These are phyloP conservation scores for Amblyraja radiata DNA, from an alignment of 2,797 vertebrate species.

Conservation along the genomic window DNA sequence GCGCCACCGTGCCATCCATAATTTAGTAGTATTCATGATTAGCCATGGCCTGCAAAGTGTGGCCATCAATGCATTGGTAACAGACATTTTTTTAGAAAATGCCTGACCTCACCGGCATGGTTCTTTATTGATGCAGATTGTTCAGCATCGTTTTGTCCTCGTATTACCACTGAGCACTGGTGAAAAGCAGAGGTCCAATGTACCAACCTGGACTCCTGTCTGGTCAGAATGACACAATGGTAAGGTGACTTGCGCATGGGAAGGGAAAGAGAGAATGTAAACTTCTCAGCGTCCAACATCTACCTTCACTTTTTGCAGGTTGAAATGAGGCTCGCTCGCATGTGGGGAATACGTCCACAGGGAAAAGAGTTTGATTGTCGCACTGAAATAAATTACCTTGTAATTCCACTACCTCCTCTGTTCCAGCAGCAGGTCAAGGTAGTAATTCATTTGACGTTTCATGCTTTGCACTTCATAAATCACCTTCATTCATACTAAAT, in stretches of 20 bases:
- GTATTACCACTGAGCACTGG: too few relatives aligned
- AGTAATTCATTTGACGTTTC: slow-evolving; percentile 16
- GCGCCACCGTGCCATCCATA: too few relatives aligned
- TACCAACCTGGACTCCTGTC: neutral
- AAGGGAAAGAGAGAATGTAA: neutral
- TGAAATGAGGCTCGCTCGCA: neutral
- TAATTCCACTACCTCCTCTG: neutral
- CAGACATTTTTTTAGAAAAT: too few relatives aligned
- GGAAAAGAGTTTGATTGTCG: neutral
- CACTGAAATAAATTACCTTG: neutral
- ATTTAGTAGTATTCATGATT: neutral
- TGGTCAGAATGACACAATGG: neutral
- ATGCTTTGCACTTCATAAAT: slow-evolving; percentile 19
- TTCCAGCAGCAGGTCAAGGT: neutral
- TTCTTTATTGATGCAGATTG: too few relatives aligned
- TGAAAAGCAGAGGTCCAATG: neutral
- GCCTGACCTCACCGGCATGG: too few relatives aligned
- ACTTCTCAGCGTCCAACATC: neutral
- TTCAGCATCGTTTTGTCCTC: too few relatives aligned
- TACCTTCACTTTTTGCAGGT: neutral
- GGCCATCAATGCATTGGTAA: too few relatives aligned
- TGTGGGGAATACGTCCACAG: neutral
- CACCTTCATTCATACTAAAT: neutral
- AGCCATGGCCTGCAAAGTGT: too few relatives aligned
- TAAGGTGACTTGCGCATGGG: neutral